A percentile compares a stretch with the other conserved stretches of the same genome.
Evolutionary conservation across 2,888 invertebrate genomes (phyloP).

Genomic region (Sphaerophoria rueppellii): DNA sequence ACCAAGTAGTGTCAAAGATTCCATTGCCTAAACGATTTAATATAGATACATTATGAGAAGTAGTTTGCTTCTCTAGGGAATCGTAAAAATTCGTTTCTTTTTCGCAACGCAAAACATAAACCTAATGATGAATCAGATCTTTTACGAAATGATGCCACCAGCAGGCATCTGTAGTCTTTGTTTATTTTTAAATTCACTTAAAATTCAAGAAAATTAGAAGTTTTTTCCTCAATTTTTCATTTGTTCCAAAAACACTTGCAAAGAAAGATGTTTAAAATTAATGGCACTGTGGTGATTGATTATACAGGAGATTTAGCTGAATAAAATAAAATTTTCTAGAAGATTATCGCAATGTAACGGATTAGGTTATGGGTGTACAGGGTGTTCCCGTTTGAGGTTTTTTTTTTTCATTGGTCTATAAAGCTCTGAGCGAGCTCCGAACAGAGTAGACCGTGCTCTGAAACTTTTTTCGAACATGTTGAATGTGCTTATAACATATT

Average conservation of each 20-base stretch:
- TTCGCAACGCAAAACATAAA: constrained; percentile 35
- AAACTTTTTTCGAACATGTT: too few relatives aligned
- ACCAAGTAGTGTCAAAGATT: constrained; percentile 50
- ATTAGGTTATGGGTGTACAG: neutral
- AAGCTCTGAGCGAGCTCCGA: too few relatives aligned
- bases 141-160: constrained; percentile 49
- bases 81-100: constrained; percentile 22
- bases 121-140: constrained; percentile 36
- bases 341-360: constrained; percentile 29
- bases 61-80: constrained; percentile 15
- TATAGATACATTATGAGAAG: too few relatives aligned
- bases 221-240: constrained; percentile 9
- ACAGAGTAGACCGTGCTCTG: too few relatives aligned
- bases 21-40: constrained; percentile 1
- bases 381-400: neutral
- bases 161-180: constrained; percentile 8
- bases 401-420: too few relatives aligned
- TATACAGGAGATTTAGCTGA: constrained; percentile 20
- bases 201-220: constrained; percentile 1
- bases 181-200: constrained; percentile 64
- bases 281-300: constrained; percentile 49
- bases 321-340: constrained; percentile 28
- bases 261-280: constrained; percentile 37
- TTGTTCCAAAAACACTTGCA: constrained; percentile 8
- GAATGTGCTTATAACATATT: too few relatives aligned